Conservation (phyloP, 2,888 invertebrate genomes). For the Eilema depressum region DNA sequence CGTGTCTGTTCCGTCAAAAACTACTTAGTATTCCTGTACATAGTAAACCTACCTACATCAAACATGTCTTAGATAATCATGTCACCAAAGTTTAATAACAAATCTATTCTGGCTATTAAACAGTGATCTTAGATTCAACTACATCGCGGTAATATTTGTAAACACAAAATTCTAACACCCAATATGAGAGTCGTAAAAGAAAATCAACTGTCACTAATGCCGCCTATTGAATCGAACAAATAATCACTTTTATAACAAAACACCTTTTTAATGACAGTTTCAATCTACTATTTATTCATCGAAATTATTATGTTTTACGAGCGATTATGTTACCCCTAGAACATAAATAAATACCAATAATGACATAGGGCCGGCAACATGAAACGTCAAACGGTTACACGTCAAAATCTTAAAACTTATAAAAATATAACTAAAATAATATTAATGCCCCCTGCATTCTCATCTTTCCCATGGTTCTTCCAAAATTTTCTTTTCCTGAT, state of each 20-base stretch:
- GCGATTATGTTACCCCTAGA: constrained; percentile 20
- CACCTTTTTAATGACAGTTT: constrained; percentile 26
- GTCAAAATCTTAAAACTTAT: too few relatives aligned
- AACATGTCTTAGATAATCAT: too few relatives aligned
- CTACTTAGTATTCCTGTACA: too few relatives aligned
- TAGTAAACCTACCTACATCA: too few relatives aligned
- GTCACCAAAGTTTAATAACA: neutral
- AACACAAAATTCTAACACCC: constrained; percentile 3
- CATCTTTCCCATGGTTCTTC: too few relatives aligned
- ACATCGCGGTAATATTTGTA: neutral
- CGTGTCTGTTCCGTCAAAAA: too few relatives aligned
- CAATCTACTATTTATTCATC: constrained; percentile 39
- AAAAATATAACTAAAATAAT: too few relatives aligned
- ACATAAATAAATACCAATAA: constrained; percentile 1
- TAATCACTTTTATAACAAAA: neutral
- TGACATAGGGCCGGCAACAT: neutral
- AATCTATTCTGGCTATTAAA: neutral
- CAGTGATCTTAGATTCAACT: neutral
- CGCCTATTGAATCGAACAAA: neutral
- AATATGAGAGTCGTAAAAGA: neutral
- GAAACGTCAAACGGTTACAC: neutral
- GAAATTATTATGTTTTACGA: constrained; percentile 44
- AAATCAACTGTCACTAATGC: constrained; percentile 9
- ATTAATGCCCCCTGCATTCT: too few relatives aligned
- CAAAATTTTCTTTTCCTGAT: too few relatives aligned